Conservation (phyloP, 2,888 invertebrate species). For the Prosopocoilus inquinatus region DNA sequence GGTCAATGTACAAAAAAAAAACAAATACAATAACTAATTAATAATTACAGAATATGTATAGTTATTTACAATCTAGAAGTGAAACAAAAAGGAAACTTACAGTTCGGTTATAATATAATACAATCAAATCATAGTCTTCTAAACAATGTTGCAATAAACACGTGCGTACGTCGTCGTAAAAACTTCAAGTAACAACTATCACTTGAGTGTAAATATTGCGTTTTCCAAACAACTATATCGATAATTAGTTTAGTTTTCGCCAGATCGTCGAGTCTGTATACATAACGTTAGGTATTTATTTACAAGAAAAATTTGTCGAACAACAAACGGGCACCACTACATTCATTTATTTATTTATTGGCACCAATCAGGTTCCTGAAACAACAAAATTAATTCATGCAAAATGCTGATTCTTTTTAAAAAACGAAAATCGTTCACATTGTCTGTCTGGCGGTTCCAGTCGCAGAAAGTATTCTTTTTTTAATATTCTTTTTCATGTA, state of each 20-base stretch:
- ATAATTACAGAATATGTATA: background rate
- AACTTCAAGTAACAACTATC: constrained; percentile 5
- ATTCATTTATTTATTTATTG: no score
- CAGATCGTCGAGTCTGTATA: background rate
- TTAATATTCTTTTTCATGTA: no score
- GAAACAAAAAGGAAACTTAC: background rate
- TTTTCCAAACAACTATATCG: constrained; percentile 5
- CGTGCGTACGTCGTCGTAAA: no score
- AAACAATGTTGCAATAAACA: no score
- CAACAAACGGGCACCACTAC: background rate
- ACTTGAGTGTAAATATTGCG: constrained; percentile 15
- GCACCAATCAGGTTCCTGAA: constrained; percentile 29
- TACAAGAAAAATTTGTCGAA: constrained; percentile 12
- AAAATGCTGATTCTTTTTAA: no score
- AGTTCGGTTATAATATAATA: no score
- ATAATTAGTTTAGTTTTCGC: constrained; percentile 9
- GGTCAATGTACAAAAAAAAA: no score
- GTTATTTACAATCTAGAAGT: background rate
- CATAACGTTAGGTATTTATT: constrained; percentile 13
- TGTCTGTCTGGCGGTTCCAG: no score
- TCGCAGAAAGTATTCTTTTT: no score
- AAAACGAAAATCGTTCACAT: no score
- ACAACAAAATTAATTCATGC: constrained; percentile 5
- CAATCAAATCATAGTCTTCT: no score
- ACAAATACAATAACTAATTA: background rate